Percentiles rank a stretch among this genome's conserved stretches.
Conservation (phyloP, 2,888 invertebrate genomes). For the Philopedon plagiatum region DNA sequence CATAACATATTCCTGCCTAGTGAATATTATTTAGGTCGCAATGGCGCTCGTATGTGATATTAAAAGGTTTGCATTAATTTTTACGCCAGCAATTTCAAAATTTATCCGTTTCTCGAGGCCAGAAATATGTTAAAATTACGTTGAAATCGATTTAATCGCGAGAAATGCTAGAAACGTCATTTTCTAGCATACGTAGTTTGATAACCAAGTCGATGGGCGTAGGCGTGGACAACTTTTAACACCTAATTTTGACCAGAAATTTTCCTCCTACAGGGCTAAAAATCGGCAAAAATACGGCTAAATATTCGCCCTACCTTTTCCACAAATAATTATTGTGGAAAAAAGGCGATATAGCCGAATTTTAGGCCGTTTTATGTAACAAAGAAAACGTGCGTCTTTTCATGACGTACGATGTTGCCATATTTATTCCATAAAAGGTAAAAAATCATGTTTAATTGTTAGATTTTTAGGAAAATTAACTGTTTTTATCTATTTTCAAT, state of each 20-base stretch:
- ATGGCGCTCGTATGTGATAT: conserved; percentile 70
- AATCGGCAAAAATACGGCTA: conserved; percentile 51
- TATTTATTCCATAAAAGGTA: conserved; percentile 56
- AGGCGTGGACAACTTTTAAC: conserved; percentile 42
- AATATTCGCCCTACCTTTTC: conserved; percentile 45
- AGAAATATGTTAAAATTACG: conserved; percentile 65
- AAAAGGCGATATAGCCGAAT: conserved; percentile 52
- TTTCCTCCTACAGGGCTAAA: conserved; percentile 50
- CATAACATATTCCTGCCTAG: conserved; percentile 68
- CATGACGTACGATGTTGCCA: conserved; percentile 49
- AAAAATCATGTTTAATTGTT: conserved; percentile 53
- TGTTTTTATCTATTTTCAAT: conserved; percentile 35
- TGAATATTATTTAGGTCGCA: conserved; percentile 68
- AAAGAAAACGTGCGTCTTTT: conserved; percentile 58
- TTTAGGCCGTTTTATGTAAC: conserved; percentile 57
- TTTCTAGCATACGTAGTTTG: conserved; percentile 42
- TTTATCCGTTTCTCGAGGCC: conserved; percentile 62
- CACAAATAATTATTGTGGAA: conserved; percentile 41
- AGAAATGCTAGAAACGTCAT: conserved; percentile 28
- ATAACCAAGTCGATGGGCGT: conserved; percentile 47
- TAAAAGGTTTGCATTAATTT: conserved; percentile 69
- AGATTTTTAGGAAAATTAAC: conserved; percentile 43
- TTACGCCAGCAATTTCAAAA: conserved; percentile 65
- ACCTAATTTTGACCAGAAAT: conserved; percentile 33
- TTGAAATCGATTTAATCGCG: conserved; percentile 56